phyloP scores from a whole-genome alignment of 2,888 invertebrate genomes.

The Synanthedon formicaeformis region DNA sequence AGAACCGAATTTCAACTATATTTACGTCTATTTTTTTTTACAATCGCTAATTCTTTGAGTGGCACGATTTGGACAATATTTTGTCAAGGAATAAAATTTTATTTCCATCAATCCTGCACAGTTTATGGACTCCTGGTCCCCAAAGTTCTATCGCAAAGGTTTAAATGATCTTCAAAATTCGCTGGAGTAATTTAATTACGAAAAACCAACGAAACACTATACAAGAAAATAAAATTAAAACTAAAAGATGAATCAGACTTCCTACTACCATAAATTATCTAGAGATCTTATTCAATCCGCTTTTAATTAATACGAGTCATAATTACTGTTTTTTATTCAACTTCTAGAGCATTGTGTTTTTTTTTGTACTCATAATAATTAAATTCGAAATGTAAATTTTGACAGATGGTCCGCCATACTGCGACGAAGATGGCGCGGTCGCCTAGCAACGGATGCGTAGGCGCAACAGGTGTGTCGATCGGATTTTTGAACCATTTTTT shows the following conservation, averaged over 20 bases:
- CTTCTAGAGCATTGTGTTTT: neutral
- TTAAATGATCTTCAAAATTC: too few species aligned
- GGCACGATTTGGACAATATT: too few species aligned
- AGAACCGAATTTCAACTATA: too few species aligned
- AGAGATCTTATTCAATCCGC: neutral
- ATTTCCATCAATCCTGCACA: too few species aligned
- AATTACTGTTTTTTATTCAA: constrained; percentile 2
- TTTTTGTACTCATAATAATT: constrained; percentile 19
- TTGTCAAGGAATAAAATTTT: too few species aligned
- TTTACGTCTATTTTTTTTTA: too few species aligned
- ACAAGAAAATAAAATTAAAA: too few species aligned
- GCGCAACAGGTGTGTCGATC: constrained; percentile 54
- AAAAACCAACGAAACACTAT: too few species aligned
- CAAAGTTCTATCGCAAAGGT: too few species aligned
- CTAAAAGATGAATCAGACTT: neutral
- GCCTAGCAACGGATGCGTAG: constrained; percentile 50
- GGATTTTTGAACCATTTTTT: constrained; percentile 30
- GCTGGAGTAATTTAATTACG: too few species aligned
- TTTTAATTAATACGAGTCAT: neutral
- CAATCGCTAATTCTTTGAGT: too few species aligned
- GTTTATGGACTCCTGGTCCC: too few species aligned
- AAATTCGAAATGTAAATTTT: constrained; percentile 46
- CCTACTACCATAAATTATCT: neutral
- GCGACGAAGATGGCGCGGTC: constrained; percentile 39
- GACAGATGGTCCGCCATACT: constrained; percentile 59